Percentiles rank a stretch among this genome's conserved stretches.
phyloP scores from a whole-genome alignment of 2,113 vertebrate species.

The Scopus umbretta region DNA sequence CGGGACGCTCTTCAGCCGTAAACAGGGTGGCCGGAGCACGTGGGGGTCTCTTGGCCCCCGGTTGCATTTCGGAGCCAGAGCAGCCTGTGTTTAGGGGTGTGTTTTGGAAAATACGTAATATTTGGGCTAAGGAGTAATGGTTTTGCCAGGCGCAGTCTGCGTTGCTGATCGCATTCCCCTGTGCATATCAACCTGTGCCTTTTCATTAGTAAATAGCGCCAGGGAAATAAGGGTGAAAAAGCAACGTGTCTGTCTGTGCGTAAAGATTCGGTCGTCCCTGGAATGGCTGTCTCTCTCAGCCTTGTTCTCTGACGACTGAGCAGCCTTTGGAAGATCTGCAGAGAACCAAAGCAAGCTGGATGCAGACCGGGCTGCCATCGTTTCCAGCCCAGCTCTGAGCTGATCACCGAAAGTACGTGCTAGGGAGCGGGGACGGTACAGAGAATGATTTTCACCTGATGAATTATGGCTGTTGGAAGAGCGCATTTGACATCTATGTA shows the following conservation, averaged over 20 bases:
- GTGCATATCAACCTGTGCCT: background rate
- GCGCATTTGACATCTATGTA: constrained; percentile 67
- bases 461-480: constrained; percentile 47
- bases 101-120: background rate
- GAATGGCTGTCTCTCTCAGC: background rate
- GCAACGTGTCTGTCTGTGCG: background rate
- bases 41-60: background rate
- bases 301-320: background rate
- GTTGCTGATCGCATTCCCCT: background rate
- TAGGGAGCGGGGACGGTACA: background rate
- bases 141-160: fast-evolving
- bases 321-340: background rate
- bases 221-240: background rate
- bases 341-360: background rate
- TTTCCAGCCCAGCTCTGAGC: background rate
- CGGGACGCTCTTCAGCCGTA: background rate
- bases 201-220: background rate
- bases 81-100: background rate
- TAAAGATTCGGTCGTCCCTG: background rate
- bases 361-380: background rate
- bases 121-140: background rate
- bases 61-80: background rate
- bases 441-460: constrained; percentile 26
- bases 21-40: background rate
- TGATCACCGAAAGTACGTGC: background rate